Evolutionary conservation across 2,888 invertebrate genomes (phyloP).

Genomic region (Dasysyrphus albostriatus): DNA sequence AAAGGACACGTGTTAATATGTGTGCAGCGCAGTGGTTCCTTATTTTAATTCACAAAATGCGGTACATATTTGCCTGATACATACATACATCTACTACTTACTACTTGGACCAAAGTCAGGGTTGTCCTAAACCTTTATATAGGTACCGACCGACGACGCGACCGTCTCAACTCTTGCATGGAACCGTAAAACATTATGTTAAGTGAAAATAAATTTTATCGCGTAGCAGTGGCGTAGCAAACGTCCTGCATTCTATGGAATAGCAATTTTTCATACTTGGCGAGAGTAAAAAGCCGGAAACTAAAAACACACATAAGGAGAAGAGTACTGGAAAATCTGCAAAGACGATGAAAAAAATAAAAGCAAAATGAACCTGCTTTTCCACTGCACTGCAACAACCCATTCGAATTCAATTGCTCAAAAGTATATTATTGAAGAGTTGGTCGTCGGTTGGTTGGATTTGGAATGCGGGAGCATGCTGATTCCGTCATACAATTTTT

Average conservation of each 20-base stretch:
- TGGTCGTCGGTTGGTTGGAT: neutral
- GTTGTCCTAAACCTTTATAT: slow-evolving; percentile 3
- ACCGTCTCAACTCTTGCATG: slow-evolving; percentile 44
- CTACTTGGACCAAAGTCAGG: slow-evolving; percentile 31
- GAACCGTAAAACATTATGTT: slow-evolving; percentile 73
- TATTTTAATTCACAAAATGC: slow-evolving; percentile 50
- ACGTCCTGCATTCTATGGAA: slow-evolving; percentile 67
- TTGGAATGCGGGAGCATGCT: slow-evolving; percentile 7
- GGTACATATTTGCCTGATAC: slow-evolving; percentile 62
- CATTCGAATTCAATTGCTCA: slow-evolving; percentile 72
- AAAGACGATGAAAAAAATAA: neutral
- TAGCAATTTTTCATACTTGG: slow-evolving; percentile 67
- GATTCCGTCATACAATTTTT: slow-evolving; percentile 8
- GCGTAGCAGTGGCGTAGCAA: slow-evolving; percentile 57
- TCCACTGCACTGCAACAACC: slow-evolving; percentile 14
- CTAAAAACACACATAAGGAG: slow-evolving; percentile 38
- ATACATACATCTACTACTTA: slow-evolving; percentile 9
- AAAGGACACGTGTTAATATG: slow-evolving; percentile 69
- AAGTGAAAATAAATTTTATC: slow-evolving; percentile 76
- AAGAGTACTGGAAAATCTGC: slow-evolving; percentile 6
- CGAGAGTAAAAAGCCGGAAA: slow-evolving; percentile 68
- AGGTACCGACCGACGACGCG: no score
- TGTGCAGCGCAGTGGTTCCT: slow-evolving; percentile 56
- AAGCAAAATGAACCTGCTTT: neutral
- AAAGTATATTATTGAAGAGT: slow-evolving; percentile 32